Evolutionary conservation across 1,140 invertebrate species (phyloP).

Genomic region (Tyrophagus putrescentiae): DNA sequence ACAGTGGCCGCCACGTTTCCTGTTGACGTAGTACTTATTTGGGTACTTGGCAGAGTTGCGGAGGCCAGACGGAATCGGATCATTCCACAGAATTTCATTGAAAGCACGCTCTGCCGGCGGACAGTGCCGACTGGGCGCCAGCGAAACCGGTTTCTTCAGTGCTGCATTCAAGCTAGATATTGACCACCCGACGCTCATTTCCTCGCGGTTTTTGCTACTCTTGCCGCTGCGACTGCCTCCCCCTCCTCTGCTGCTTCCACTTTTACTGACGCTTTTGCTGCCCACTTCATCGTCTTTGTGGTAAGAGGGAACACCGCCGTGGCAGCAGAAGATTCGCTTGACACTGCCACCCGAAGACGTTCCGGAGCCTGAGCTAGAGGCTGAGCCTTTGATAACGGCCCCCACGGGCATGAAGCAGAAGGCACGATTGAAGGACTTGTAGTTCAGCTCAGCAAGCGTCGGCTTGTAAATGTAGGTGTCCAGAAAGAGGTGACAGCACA

Average conservation of each 20-base stretch:
- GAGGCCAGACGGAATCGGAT: not conserved
- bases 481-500: not conserved
- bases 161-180: not conserved
- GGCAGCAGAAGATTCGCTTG: conserved; percentile 57
- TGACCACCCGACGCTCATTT: not conserved
- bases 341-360: too few species aligned
- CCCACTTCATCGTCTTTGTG: too few species aligned
- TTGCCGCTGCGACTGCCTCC: too few species aligned
- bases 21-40: not conserved
- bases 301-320: conserved; percentile 56
- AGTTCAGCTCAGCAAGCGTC: not conserved
- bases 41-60: too few species aligned
- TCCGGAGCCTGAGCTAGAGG: conserved; percentile 24
- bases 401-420: conserved; percentile 55
- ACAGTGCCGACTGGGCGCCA: not conserved
- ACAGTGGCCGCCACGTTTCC: not conserved
- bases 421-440: conserved; percentile 41
- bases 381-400: conserved; percentile 45
- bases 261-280: too few species aligned
- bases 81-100: conserved; percentile 8
- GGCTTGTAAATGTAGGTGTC: not conserved
- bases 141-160: not conserved
- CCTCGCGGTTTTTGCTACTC: too few species aligned
- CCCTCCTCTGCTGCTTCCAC: too few species aligned
- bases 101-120: not conserved